Evolutionary conservation across 2,888 invertebrate genomes (phyloP), one percentile per base, ranked within the genome.

Genomic region (Temnothorax unifasciatus): DNA sequence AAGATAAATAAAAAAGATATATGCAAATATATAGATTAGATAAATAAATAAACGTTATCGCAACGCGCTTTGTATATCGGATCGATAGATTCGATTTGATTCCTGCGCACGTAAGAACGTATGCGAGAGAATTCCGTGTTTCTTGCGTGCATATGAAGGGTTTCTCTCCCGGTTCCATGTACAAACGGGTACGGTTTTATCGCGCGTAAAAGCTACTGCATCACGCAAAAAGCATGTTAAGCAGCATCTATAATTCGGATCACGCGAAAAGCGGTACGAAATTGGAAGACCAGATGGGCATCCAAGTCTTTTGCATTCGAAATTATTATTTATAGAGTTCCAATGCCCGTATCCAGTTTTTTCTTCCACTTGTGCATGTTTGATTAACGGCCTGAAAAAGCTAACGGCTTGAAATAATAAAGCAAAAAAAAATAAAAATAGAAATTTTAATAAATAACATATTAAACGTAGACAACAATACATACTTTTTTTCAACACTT

Each of bases 141-240:
- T 61, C 69, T 85, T 50, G 63, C 57, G 54, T 74, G 86, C 59
- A 63, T 57, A 29, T 57, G 63, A 66, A 61, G 68, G 38, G 47
- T 34, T 73, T 52, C 15, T 21, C 76, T 68, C n/a, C 2, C 54
- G 75, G 66, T 73, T 86, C 52, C 75, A 38, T 47, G 74, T 61
- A 83, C 74, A 52, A 69, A 34, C 38, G 47, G 79, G 69, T 83
- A 87, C 73, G 75, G 61, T 75, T 54, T 44, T 44, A 29, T 61
- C 13, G 83, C 59, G 68, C 61, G n/a, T 41, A 41, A 18, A 52
- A 61, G 34, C 47, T 15, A 21, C 50, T 41, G 69, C 44, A 21
- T 74, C 71, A 71, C 83, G 63, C 76, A 38, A 71, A 63, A 57
- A 63, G 38, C 41, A 38, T 82, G 29, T 41, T 69, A 25, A 69